Conservation (phyloP, 2,113 vertebrate genomes). For the Antechinus flavipes region DNA sequence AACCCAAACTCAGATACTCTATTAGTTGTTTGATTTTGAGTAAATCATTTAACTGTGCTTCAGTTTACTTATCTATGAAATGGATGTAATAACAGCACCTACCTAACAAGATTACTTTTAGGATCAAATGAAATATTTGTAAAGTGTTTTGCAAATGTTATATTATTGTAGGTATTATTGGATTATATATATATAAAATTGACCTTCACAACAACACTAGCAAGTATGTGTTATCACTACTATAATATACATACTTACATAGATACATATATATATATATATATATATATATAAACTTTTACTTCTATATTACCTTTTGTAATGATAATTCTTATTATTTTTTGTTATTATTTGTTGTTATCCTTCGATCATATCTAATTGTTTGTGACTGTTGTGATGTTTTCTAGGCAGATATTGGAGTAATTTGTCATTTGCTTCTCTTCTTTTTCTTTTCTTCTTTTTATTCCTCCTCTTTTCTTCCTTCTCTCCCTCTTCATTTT, state of each 20-base stretch:
- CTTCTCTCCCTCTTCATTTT: too few species aligned
- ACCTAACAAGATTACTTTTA: not conserved
- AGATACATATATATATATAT: too few species aligned
- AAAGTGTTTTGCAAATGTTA: not conserved
- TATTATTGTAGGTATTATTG: not conserved
- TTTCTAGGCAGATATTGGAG: not conserved
- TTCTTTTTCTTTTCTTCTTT: accelerated
- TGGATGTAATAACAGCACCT: not conserved
- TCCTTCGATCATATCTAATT: not conserved
- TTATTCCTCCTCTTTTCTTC: not conserved
- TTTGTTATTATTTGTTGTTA: not conserved
- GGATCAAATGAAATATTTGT: not conserved
- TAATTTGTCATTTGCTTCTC: not conserved
- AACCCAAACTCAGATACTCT: not conserved
- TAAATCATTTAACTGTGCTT: not conserved
- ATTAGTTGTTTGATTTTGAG: not conserved
- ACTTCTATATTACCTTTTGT: too few species aligned
- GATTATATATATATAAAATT: too few species aligned
- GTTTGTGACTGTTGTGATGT: not conserved
- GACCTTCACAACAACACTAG: too few species aligned
- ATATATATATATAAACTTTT: too few species aligned
- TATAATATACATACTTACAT: too few species aligned
- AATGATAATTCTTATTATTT: too few species aligned
- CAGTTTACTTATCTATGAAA: not conserved
- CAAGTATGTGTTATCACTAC: too few species aligned